Evolutionary conservation across 1,140 invertebrate species (phyloP), one percentile per base, ranked within the genome.

Genomic region (Sminthurides bifidus): DNA sequence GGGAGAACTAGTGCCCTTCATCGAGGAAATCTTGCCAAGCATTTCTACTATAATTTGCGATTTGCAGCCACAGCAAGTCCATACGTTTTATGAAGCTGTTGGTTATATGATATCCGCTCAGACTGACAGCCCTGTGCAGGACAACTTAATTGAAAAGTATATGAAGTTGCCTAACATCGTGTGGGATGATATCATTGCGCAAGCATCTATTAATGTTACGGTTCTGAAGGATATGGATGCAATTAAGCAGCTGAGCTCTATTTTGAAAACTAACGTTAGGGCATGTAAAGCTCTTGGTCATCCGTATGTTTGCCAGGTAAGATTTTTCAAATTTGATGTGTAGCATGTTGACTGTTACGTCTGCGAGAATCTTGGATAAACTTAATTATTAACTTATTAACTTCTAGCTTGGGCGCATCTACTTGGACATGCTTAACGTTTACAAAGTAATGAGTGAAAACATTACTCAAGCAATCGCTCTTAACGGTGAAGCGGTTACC

Each of bases 371-470:
- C 26, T 21, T 41, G 6, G 45, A 26, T 66, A 46, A 44, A 48
- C 35, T 63, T 64, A 63, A 37, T 17, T 37, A 17, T 17, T 37
- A 37, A 37, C 17, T 12, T 12, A 37, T 37, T 12, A 37, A 56
- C 52, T 70, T 72, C 38, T 70, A 85, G 78, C 78, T 98, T 66
- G 91, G 92, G 46, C 77, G 92, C 68, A 96, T 98, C 71, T 98
- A 97, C 74, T 77, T 97, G 68, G 95, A 98, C 73, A 97, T 98
- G 93, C 74, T 99, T 52, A 97, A 96, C 78, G 90, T 99, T 52
- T 99, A 99, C 75, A 98, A 98, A 76, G 93, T 90, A 48, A 97
- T 97, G 85, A 96, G 91, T 70, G 88, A 93, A 71, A 98, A 98
- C 73, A 97, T 99, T 66, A 93, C 84, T 68, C 85, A 89, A 73